These are phyloP conservation scores for Micronycteris hirsuta DNA, from an alignment of 2,113 vertebrate species.

Conservation along the genomic window DNA sequence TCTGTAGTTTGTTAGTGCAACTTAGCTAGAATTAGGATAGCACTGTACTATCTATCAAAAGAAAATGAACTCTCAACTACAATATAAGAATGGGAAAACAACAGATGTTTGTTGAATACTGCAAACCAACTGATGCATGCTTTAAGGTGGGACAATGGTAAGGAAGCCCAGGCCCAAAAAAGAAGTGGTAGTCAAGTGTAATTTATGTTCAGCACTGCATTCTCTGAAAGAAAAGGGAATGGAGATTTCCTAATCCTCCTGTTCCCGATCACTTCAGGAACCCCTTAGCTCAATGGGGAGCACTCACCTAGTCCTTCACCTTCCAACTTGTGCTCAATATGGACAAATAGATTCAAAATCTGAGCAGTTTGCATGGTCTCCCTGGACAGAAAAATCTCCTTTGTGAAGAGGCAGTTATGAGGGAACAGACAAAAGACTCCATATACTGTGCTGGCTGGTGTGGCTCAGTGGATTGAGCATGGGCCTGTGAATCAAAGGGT, in stretches of 20 bases:
- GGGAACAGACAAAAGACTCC: neutral
- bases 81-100: neutral
- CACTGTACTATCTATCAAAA: neutral
- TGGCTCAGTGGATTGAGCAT: too few relatives aligned
- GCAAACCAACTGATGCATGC: neutral
- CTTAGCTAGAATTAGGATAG: slow-evolving; percentile 9
- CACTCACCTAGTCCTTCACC: neutral
- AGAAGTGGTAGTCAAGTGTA: neutral
- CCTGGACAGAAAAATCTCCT: neutral
- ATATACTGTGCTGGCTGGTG: neutral
- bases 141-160: neutral
- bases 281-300: neutral
- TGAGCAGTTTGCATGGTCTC: neutral
- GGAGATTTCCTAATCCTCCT: neutral
- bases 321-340: neutral
- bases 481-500: too few relatives aligned
- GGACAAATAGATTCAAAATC: neutral
- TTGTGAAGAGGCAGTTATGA: neutral
- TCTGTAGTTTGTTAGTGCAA: neutral
- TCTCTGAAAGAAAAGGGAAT: neutral
- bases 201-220: neutral
- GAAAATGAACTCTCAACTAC: slow-evolving; percentile 35
- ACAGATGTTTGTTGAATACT: neutral
- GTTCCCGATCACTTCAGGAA: neutral
- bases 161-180: neutral